These are phyloP conservation scores for Meiosimyza decipiens DNA, from an alignment of 2,888 invertebrate genomes.

Conservation along the genomic window DNA sequence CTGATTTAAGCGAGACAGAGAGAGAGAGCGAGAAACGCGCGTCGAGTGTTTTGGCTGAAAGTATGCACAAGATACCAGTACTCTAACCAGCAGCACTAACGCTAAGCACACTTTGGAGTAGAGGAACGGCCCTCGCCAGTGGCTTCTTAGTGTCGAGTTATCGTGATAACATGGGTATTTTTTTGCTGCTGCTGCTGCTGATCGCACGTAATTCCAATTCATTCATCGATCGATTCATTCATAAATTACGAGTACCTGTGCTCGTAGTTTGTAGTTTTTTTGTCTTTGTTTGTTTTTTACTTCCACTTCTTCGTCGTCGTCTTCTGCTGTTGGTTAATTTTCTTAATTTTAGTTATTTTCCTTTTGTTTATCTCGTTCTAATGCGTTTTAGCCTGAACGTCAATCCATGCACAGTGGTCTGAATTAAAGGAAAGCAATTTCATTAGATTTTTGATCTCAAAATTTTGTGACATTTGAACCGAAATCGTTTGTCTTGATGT, in stretches of 20 bases:
- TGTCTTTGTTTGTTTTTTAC: background rate
- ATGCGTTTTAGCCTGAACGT: background rate
- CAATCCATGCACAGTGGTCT: too few species aligned
- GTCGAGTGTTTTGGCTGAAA: conserved; percentile 3
- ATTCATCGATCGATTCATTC: conserved; percentile 53
- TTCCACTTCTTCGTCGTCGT: background rate
- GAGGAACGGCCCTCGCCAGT: background rate
- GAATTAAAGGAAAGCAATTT: too few species aligned
- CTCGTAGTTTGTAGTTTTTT: conserved; percentile 16
- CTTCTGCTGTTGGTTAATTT: background rate
- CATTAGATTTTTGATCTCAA: too few species aligned
- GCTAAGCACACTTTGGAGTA: background rate
- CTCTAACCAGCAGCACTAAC: background rate
- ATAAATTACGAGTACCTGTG: conserved; percentile 30
- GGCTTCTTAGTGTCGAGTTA: background rate
- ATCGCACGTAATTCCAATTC: conserved; percentile 57
- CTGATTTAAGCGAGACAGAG: background rate
- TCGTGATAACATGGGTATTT: background rate
- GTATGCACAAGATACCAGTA: conserved; percentile 9
- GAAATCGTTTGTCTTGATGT: too few species aligned
- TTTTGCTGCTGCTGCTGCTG: conserved; percentile 19
- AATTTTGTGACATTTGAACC: too few species aligned
- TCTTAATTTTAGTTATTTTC: conserved; percentile 8
- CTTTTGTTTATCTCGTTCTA: background rate
- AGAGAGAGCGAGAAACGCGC: too few species aligned